Base-by-base conservation (phyloP, 2,113 vertebrate genomes). In the Phylloscopus whistleri region DNA sequence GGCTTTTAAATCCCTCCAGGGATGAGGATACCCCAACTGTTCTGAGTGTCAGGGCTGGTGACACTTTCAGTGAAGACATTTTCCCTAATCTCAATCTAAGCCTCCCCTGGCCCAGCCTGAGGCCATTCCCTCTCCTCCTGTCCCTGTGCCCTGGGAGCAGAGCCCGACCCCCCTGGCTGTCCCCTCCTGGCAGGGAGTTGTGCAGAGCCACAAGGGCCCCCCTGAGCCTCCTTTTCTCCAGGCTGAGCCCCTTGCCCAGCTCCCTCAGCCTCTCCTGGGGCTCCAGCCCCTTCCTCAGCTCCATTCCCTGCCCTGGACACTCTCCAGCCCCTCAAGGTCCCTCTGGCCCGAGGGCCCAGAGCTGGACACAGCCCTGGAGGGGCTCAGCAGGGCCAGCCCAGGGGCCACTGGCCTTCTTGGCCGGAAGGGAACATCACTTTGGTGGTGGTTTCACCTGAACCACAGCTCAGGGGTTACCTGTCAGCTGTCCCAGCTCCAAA, bases 31-130 rank as follows among this genome's bases (percentile, higher is more conserved):
- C 30, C 49, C 4, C 19, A 35, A 0, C 39, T 24, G 9, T 28
- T 12, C 41, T 35, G 20, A 20, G 9, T 31, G 16, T n/a, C 41
- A 55, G 30, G 19, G 7, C 20, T 48, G 28, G 3, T 8, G 55
- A 30, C 6, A 17, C 31, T 80, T 49, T 11, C n/a, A 21, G 13
- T 6, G 56, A 41, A 1, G 10, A 48, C 16, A 11, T 26, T 49
- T n/a, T 13, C 0, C 35, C 14, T 1, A 16, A 10, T 19, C 2
- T 1, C 58, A 31, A 2, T 0, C 3, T 31, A 3, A 26, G 0
- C 24, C 8, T 41, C 4, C 3, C 48, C 19, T 30, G 31, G 39
- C 24, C 11, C 83, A 67, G 20, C 37, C 35, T 59, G n/a, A n/a
- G n/a, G n/a, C n/a, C n/a, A n/a, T n/a, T n/a, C n/a, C n/a, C n/a